Evolutionary conservation across 2,888 invertebrate genomes (phyloP), one percentile per base, ranked within the genome.

Genomic region (Cremastobaeus sp.): DNA sequence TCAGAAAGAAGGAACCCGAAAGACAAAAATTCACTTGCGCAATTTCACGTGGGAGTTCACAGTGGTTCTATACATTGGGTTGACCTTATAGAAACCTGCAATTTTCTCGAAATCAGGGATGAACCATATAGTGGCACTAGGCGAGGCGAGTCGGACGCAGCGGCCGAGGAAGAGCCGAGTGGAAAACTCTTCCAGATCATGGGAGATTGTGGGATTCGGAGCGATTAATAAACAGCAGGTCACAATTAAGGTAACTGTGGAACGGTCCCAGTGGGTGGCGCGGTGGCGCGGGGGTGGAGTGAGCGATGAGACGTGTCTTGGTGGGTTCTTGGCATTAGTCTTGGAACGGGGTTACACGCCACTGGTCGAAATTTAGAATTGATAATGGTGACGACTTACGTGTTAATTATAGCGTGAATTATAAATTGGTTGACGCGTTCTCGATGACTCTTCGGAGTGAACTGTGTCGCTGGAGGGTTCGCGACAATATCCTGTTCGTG

Each of bases 381-480:
- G 47, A 72, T 54, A 64, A 43, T 52, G 73, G 41, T 21, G 54
- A 59, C 43, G 57, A 77, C 77, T 77, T 77, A 78, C 78, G 72
- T 77, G 76, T 69, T 47, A 55, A 65, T 37, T 55, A 55, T 37
- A 43, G 12, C 37, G 59, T 70, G 50, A 60, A 47, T 76, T 52
- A 64, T 70, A 37, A 55, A 77, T 76, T 66, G 74, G 60, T 64
- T 77, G 84, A 81, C 83, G 83, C 80, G 84, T 77, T 81, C 84
- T 73, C 83, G 81, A 76, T 82, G 87, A 82, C 82, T 76, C 80
- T 82, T 83, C 85, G 83, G 78, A 82, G 82, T 79, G 82, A 83
- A 86, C 86, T 86, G 86, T 86, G 82, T 82, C 82, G 80, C 84
- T 84, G 85, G 84, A 86, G 80, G 75, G 76, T 79, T 79, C 77